phyloP scores from a whole-genome alignment of 2,888 invertebrate species.

The Drosophila eohydei region DNA sequence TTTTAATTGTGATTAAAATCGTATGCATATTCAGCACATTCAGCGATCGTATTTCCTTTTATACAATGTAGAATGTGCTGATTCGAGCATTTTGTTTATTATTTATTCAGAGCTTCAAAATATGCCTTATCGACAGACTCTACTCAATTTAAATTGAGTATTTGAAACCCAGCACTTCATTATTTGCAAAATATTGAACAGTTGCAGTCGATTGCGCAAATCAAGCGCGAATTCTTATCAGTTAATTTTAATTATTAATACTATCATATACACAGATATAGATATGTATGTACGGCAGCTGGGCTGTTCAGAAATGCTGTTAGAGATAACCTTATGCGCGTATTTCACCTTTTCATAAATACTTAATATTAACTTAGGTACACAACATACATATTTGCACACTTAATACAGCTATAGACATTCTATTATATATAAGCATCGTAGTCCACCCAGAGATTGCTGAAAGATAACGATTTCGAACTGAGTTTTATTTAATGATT shows the following conservation, averaged over 20 bases:
- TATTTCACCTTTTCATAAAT: background rate
- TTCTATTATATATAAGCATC: slow-evolving; percentile 17
- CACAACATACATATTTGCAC: background rate
- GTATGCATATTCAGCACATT: background rate
- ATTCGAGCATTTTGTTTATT: background rate
- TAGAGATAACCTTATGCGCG: background rate
- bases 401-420: too few relatives aligned
- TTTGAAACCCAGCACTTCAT: background rate
- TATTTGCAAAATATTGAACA: too few relatives aligned
- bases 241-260: background rate
- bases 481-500: background rate
- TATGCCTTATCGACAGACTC: slow-evolving; percentile 5
- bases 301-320: background rate
- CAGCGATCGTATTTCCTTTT: background rate
- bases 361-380: background rate
- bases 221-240: background rate
- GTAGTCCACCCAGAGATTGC: slow-evolving; percentile 40
- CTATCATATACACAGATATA: background rate
- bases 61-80: background rate
- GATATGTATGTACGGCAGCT: background rate
- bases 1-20: background rate
- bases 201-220: too few relatives aligned
- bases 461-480: slow-evolving; percentile 10
- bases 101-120: background rate
- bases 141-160: background rate